Evolutionary conservation across 1,140 invertebrate species (phyloP).

Genomic region (Aphelinus certus): DNA sequence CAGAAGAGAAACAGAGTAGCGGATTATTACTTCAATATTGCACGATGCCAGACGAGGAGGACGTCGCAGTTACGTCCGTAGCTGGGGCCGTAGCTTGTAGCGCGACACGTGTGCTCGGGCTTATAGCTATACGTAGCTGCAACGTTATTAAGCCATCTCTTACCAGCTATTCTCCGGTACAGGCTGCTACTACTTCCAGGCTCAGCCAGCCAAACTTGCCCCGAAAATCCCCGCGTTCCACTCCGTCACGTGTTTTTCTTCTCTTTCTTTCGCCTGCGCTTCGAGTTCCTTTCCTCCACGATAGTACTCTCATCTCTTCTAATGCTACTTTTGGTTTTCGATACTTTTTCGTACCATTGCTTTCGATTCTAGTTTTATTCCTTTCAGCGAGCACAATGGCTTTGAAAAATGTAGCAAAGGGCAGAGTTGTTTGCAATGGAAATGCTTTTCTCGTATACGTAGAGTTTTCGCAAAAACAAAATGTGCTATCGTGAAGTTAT

Average conservation of each 20-base stretch:
- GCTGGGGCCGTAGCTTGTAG: slow-evolving; percentile 39
- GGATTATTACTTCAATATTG: slow-evolving; percentile 63
- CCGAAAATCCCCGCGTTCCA: not conserved
- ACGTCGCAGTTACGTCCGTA: slow-evolving; percentile 43
- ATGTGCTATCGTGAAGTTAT: too few species aligned
- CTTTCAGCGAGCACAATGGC: too few species aligned
- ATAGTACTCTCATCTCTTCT: not conserved
- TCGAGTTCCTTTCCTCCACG: too few species aligned
- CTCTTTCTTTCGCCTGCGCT: not conserved
- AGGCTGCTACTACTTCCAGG: slow-evolving; percentile 35
- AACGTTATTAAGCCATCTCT: slow-evolving; percentile 63
- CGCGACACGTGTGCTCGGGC: slow-evolving; percentile 23
- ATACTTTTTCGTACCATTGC: not conserved
- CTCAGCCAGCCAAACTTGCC: slow-evolving; percentile 43
- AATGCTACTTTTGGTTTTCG: slow-evolving; percentile 2
- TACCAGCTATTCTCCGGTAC: slow-evolving; percentile 56
- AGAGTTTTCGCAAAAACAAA: too few species aligned
- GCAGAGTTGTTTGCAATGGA: too few species aligned
- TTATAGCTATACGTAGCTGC: slow-evolving; percentile 38
- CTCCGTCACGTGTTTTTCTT: not conserved
- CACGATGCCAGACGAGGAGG: slow-evolving; percentile 55
- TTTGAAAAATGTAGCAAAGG: too few species aligned
- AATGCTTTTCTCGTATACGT: too few species aligned
- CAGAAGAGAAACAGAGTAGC: not conserved
- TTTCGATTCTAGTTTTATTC: not conserved